Percentiles rank a stretch among this genome's conserved stretches.
phyloP scores from a whole-genome alignment of 2,113 vertebrate species.

The Pygoscelis adeliae region DNA sequence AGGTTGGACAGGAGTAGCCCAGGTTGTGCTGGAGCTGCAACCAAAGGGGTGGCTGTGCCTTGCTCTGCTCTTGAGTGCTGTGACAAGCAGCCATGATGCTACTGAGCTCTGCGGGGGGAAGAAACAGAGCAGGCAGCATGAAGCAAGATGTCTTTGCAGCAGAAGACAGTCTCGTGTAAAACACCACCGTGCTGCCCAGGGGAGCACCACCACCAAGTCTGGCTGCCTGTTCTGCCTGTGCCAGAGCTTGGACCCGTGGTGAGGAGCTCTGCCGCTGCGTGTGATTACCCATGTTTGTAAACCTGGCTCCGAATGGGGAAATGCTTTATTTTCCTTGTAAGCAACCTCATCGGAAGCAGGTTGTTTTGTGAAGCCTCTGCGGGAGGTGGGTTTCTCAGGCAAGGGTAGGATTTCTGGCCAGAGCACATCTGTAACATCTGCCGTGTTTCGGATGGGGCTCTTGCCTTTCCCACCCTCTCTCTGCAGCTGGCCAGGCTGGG shows the following conservation, averaged over 20 bases:
- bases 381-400: neutral
- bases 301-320: neutral
- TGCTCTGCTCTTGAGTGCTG: neutral
- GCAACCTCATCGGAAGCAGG: neutral
- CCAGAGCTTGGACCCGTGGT: neutral
- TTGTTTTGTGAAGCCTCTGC: neutral
- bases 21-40: neutral
- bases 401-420: neutral
- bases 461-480: neutral
- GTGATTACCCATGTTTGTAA: neutral
- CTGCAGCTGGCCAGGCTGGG: neutral
- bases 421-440: neutral
- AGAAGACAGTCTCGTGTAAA: neutral
- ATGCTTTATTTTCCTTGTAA: neutral
- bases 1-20: neutral
- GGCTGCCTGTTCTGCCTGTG: neutral
- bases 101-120: neutral
- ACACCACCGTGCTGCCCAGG: neutral
- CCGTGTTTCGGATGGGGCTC: neutral
- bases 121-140: neutral
- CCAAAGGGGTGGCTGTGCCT: neutral
- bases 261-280: neutral
- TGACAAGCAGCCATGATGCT: slow-evolving; percentile 7
- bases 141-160: neutral
- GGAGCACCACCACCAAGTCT: neutral